Evolutionary conservation across 2,888 invertebrate genomes (phyloP).

Genomic region (Alsophila aescularia): DNA sequence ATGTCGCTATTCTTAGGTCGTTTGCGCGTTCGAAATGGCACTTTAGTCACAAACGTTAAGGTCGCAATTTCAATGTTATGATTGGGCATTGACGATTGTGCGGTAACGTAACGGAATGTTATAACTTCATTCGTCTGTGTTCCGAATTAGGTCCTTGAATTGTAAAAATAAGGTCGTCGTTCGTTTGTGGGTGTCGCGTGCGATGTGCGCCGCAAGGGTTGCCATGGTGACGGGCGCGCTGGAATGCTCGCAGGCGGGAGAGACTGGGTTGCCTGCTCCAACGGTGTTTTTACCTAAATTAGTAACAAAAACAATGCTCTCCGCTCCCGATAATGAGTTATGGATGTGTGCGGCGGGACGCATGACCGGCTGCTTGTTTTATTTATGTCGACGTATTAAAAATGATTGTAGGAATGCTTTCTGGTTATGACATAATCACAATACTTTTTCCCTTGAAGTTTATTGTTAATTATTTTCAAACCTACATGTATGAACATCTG

Average conservation of each 20-base stretch:
- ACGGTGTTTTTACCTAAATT: conserved; percentile 73
- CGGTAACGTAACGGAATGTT: conserved; percentile 76
- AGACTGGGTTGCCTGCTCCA: conserved; percentile 66
- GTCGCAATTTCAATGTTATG: conserved; percentile 80
- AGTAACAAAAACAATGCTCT: conserved; percentile 58
- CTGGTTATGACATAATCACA: conserved; percentile 18
- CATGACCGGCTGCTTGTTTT: conserved; percentile 15
- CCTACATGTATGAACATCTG: too few relatives aligned
- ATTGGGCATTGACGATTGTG: conserved; percentile 74
- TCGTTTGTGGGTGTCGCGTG: conserved; percentile 57
- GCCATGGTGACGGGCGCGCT: conserved; percentile 84
- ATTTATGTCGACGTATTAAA: conserved; percentile 23
- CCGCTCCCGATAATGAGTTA: conserved; percentile 49
- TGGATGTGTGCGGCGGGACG: conserved; percentile 37
- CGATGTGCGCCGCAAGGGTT: conserved; percentile 69
- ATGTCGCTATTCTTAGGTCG: conserved; percentile 82
- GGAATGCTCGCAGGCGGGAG: conserved; percentile 66
- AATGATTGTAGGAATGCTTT: conserved; percentile 7
- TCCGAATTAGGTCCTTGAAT: conserved; percentile 63
- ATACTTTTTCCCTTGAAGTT: background rate
- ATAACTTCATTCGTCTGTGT: conserved; percentile 76
- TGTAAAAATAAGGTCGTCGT: conserved; percentile 69
- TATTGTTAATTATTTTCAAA: background rate
- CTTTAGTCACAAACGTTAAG: conserved; percentile 75
- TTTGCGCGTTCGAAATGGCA: conserved; percentile 74